phyloP scores from a whole-genome alignment of 2,113 vertebrate species.

The Typhlomys cinereus region DNA sequence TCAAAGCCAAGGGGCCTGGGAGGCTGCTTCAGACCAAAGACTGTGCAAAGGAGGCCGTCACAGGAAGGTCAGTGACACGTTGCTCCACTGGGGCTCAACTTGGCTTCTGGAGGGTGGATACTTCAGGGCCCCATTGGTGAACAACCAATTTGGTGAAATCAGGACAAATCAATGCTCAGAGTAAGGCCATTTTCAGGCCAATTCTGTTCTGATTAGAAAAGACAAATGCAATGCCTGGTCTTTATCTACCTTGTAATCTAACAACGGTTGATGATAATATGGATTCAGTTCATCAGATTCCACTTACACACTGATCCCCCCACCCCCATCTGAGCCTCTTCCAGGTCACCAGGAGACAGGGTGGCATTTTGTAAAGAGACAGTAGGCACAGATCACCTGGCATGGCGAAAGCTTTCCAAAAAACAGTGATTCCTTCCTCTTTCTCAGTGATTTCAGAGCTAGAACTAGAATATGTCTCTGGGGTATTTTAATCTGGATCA shows the following conservation, averaged over 20 bases:
- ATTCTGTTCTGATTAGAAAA: background rate
- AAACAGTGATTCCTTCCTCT: background rate
- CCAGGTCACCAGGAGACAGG: background rate
- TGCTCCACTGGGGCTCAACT: too few relatives aligned
- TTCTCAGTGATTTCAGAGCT: background rate
- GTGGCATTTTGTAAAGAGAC: background rate
- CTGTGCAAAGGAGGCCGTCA: background rate
- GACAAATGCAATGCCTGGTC: fast-evolving
- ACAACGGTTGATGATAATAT: background rate
- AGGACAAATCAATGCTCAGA: background rate
- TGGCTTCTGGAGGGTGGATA: background rate
- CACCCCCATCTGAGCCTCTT: background rate
- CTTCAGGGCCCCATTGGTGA: background rate
- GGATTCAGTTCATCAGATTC: background rate
- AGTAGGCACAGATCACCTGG: background rate
- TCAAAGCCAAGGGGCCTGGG: background rate
- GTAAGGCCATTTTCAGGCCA: background rate
- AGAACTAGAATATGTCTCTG: background rate
- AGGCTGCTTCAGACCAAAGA: background rate
- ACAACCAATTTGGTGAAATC: background rate
- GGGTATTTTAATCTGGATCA: background rate
- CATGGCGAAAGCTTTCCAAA: background rate
- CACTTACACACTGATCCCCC: background rate
- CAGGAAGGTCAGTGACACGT: background rate
- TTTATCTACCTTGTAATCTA: background rate